Evolutionary conservation across 2,113 vertebrate species (phyloP), one percentile per base, ranked within the genome.

Genomic region (Grantiella picta): DNA sequence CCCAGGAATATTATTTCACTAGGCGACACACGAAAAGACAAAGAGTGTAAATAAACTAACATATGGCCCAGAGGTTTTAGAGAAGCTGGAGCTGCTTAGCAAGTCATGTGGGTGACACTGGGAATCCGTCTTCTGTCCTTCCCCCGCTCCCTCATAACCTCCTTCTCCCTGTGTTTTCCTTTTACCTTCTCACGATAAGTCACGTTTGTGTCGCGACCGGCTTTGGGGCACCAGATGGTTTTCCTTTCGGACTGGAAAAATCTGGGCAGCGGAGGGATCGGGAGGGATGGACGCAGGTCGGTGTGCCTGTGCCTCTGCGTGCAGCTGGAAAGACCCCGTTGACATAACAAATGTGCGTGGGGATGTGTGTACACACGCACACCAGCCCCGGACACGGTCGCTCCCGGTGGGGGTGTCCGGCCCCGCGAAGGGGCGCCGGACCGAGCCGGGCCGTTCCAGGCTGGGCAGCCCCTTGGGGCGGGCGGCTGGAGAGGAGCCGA

Each of bases 41-140:
- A 95, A 92, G 57, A 85, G 89, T 92, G 73, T 89, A 97, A 96
- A 93, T 94, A 97, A 95, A 95, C 87, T 87, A 97, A 89, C 88
- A 95, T 93, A 97, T 97, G 92, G 92, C 50, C 91, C 19, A 50
- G 83, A 94, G 94, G 66, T 96, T 97, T 95, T 94, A 95, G 81
- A 82, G 89, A 64, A 96, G 82, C 83, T 89, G 89, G 70, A 94
- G 82, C 82, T 35, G 93, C 91, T 97, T 97, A 94, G 91, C 76
- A 90, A 97, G 91, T 94, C 95, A 93, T 92, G 73, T 86, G 89
- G 72, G 65, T 81, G 83, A 88, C 72, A 93, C 76, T 36, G 47
- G 44, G 36, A 69, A 93, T 91, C 29, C 15, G 49, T 77, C 88
- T 96, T 93, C 90, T 85, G 79, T 78, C 73, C 78, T 96, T 90